phyloP scores from a whole-genome alignment of 2,888 invertebrate genomes.

The Nomada ruficornis region DNA sequence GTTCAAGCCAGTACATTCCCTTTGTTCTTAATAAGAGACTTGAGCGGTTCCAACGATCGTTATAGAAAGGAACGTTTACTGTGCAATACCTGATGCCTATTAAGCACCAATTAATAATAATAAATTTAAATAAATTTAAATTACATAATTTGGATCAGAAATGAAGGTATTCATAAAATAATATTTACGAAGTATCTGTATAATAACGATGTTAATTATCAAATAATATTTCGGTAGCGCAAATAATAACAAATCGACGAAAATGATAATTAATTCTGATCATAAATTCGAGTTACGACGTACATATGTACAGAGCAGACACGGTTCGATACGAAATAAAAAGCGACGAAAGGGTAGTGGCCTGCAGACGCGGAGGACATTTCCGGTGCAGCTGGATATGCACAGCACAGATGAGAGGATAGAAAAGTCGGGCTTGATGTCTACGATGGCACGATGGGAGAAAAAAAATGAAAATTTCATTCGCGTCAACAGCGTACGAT shows the following conservation, averaged over 20 bases:
- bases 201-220: too few species aligned
- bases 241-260: too few species aligned
- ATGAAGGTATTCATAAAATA: too few species aligned
- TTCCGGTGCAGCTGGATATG: slow-evolving; percentile 41
- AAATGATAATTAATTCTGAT: too few species aligned
- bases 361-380: slow-evolving; percentile 16
- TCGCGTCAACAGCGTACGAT: slow-evolving; percentile 57
- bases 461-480: slow-evolving; percentile 76
- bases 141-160: too few species aligned
- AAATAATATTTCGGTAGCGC: too few species aligned
- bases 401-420: slow-evolving; percentile 26
- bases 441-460: slow-evolving; percentile 52
- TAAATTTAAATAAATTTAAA: too few species aligned
- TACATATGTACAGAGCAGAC: background rate
- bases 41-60: slow-evolving; percentile 34
- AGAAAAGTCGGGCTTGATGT: slow-evolving; percentile 60
- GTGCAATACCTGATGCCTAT: background rate
- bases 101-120: too few species aligned
- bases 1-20: slow-evolving; percentile 11
- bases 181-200: too few species aligned
- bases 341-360: slow-evolving; percentile 2
- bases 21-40: slow-evolving; percentile 13
- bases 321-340: background rate
- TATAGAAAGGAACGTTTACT: slow-evolving; percentile 1
- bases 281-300: background rate